Base-by-base conservation (phyloP, 1,140 invertebrate species). In the Himalopsyche phryganea region DNA sequence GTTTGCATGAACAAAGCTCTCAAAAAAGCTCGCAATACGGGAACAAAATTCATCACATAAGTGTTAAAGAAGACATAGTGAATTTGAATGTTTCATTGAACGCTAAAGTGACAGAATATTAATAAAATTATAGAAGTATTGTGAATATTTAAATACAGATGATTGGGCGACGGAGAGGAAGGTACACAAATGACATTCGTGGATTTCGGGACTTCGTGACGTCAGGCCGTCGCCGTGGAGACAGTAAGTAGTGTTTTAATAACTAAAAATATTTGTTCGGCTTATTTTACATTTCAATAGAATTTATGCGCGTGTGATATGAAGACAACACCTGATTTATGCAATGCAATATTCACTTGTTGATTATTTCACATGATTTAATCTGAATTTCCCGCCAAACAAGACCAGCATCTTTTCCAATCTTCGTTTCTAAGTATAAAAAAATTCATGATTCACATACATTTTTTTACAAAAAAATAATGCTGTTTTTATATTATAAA, bases 121-220 rank as follows among this genome's bases (percentile, higher is more conserved):
- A 28, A 3, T 28, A 28, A 28, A 28, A 5, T 5, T 28, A 3
- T 28, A 9, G 9, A 3, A 28, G 3, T 5, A 5, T 28, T 28
- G 23, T 28, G 9, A 28, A 9, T 28, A 9, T 33, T 28, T 40
- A 13, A 56, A 15, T 48, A 58, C 66, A 65, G 60, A 78, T 77
- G 76, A 77, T 78, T 69, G 74, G 72, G 55, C 69, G 75, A 67
- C 71, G 74, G 58, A 75, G 75, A 67, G 76, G 76, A 52, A 70
- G 76, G 20, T 78, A 77, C 66, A 76, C 72, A 33, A 72, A 76
- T 58, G 76, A 74, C 66, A 75, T 72, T 70, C 70, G 75, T 57
- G 74, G 76, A 15, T 77, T 77, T 65, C 69, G 68, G 59, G 76
- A 77, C 49, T 72, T 72, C 61, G 66, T 69, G 19, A 67, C 65